A percentile compares a stretch with the other conserved stretches of the same genome.
Evolutionary conservation across 2,113 vertebrate species (phyloP).

Genomic region (Zosterops pallidus): DNA sequence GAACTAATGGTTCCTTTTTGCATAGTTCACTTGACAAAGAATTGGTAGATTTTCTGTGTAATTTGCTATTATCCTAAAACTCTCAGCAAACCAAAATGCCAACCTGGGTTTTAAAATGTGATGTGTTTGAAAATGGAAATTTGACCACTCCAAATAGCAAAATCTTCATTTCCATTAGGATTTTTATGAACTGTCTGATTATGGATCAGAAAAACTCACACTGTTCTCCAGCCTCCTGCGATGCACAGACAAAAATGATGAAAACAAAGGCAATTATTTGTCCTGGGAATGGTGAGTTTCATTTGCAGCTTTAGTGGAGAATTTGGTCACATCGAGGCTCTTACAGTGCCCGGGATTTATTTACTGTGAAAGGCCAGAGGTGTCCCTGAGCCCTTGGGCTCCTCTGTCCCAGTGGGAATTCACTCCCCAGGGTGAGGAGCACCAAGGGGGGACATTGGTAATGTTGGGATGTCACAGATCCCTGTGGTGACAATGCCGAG

Average conservation of each 20-base stretch:
- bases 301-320: conserved; percentile 19
- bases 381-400: not conserved
- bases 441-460: fast-evolving
- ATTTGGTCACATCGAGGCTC: not conserved
- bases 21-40: conserved; percentile 74
- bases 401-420: not conserved
- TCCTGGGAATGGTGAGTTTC: conserved; percentile 61
- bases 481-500: fast-evolving
- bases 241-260: conserved; percentile 50
- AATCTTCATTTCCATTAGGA: conserved; percentile 77
- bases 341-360: not conserved
- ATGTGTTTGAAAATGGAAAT: conserved; percentile 81
- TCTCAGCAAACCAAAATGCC: conserved; percentile 79
- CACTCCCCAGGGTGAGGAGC: not conserved
- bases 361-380: not conserved
- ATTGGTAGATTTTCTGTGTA: conserved; percentile 78
- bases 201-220: conserved; percentile 68
- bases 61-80: conserved; percentile 82
- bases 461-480: fast-evolving
- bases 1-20: conserved; percentile 70
- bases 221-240: conserved; percentile 52
- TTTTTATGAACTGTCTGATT: conserved; percentile 78
- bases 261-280: conserved; percentile 78
- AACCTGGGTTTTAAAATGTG: conserved; percentile 75
- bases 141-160: conserved; percentile 79